These are phyloP conservation scores for Sardinella longiceps DNA, from an alignment of 2,797 vertebrate species.

Conservation along the genomic window DNA sequence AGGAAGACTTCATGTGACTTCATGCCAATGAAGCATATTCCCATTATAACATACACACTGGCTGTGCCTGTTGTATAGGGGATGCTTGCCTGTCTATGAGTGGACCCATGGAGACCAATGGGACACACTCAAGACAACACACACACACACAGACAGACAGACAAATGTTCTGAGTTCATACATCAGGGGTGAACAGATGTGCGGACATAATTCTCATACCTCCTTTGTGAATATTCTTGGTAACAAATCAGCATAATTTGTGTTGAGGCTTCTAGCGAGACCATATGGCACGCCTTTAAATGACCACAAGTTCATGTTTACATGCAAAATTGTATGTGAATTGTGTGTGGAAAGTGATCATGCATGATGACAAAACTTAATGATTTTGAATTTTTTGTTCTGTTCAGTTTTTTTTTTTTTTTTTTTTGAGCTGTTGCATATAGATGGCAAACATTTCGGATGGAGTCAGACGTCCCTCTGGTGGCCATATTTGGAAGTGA, in stretches of 20 bases:
- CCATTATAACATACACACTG: background rate
- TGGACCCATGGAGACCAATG: background rate
- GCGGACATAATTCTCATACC: background rate
- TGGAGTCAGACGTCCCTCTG: slow-evolving; percentile 27
- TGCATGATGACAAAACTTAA: background rate
- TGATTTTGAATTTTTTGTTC: no score
- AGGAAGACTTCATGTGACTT: background rate
- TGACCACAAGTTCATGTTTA: background rate
- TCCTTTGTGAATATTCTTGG: slow-evolving; percentile 7
- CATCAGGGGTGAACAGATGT: background rate
- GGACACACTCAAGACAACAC: background rate
- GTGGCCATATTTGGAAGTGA: slow-evolving; percentile 27
- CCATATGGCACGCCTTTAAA: background rate
- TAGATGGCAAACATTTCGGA: background rate
- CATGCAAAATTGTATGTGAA: slow-evolving; percentile 20
- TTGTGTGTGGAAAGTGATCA: slow-evolving; percentile 1
- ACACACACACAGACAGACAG: background rate
- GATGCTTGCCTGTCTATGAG: background rate
- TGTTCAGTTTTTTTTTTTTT: background rate
- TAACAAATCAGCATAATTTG: slow-evolving; percentile 12
- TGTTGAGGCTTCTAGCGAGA: slow-evolving; percentile 6
- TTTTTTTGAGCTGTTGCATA: background rate
- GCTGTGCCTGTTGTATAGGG: background rate
- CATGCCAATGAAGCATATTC: background rate
- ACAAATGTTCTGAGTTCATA: background rate